Evolutionary conservation across 1,140 invertebrate genomes (phyloP).

Genomic region (Fopius arisanus): DNA sequence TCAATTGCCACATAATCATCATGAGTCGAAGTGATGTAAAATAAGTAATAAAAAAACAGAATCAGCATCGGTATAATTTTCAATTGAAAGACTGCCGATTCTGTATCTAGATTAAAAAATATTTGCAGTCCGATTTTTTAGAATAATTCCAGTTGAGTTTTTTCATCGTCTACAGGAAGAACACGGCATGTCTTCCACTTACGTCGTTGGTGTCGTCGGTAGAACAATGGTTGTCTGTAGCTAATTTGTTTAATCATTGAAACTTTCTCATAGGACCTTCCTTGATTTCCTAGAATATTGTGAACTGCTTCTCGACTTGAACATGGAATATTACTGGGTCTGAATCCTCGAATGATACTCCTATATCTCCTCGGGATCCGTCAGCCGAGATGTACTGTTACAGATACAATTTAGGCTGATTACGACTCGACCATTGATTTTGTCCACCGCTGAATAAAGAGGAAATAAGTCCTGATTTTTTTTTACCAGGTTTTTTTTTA

Average conservation of each 20-base stretch:
- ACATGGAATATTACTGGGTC: too few species aligned
- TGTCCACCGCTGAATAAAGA: too few species aligned
- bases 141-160: background rate
- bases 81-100: background rate
- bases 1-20: too few species aligned
- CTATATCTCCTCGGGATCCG: too few species aligned
- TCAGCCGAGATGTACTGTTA: too few species aligned
- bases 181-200: background rate
- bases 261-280: background rate
- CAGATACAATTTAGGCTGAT: too few species aligned
- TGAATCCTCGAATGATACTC: too few species aligned
- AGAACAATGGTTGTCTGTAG: background rate
- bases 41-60: background rate
- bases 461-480: too few species aligned
- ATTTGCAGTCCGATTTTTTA: background rate
- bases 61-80: background rate
- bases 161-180: background rate
- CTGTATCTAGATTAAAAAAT: background rate
- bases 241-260: background rate
- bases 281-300: background rate
- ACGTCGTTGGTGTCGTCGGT: background rate
- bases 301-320: too few species aligned
- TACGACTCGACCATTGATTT: too few species aligned
- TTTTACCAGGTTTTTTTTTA: too few species aligned
- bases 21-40: too few species aligned